Base-by-base conservation (phyloP, 2,888 invertebrate species). In the Mamestra brassicae region DNA sequence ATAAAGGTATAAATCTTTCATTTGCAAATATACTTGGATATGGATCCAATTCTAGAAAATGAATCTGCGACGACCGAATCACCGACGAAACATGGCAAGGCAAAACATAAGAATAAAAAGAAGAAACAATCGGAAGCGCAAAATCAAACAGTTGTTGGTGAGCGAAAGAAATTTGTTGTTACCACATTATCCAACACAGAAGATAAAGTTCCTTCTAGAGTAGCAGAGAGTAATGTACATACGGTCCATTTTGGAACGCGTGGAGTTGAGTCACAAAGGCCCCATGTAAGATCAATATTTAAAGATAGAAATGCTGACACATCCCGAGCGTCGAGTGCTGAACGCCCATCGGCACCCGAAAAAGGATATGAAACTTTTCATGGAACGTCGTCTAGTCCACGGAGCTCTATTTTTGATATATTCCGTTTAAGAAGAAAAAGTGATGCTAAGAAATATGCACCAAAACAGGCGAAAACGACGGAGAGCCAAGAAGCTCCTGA, bases 21-120 rank as follows among this genome's bases (percentile, higher is more conserved):
- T 74, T 87, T 83, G 81, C 71, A 87, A 88, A 76, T 85, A 90
- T 79, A 85, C 87, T 89, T 89, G 87, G 90, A 90, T 80, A 96
- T 96, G 96, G 96, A 96, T 93, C 96, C 96, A 85, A 96, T 96
- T 87, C 91, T 96, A 92, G 96, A 96, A 95, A 96, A 96, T 93
- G 96, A 96, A 91, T 91, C 94, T 78, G 94, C 95, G 74, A 91
- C 94, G 65, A 90, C 94, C 62, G 96, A 95, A 72, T 93, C 95
- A 64, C 93, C 94, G 42, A 90, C 89, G 15, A 96, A 94, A 88
- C 93, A 93, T 92, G 95, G 94, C 62, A 96, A 96, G 88, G 91
- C 93, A 52, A 95, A 95, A 91, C 92, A 95, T 66, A 95, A 95
- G 87, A 92, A 95, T 74, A 96, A 94, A 89, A 96, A 96, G 90